Base-by-base conservation (phyloP, 2,113 vertebrate genomes). In the Brachionichthys hirsutus region DNA sequence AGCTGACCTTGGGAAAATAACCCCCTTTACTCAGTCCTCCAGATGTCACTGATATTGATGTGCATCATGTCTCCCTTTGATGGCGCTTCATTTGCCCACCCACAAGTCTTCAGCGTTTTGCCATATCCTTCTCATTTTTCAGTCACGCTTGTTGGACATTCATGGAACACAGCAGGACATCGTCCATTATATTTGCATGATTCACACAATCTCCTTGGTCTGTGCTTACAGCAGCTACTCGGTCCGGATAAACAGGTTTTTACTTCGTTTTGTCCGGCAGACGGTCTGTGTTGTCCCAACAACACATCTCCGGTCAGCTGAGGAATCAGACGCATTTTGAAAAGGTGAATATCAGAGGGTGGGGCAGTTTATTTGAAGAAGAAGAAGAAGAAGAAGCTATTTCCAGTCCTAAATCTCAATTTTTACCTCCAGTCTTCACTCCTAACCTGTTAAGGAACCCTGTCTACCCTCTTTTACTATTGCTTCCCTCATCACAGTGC, bases 1-100 rank as follows among this genome's bases (percentile, higher is more conserved):
- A 34, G 43, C 54, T 77, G 85, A 89, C 89, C 87, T 90, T 89
- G 89, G 83, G 62, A 62, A 82, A 85, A 80, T 61, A 67, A 74
- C 70, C 71, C 47, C 62, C 66, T 83, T 62, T 30, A 30, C 77
- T 73, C 45, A n/a, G 76, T 74, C 79, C 61, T 78, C 55, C 71
- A 75, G 77, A 82, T 85, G 80, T 87, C 82, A 78, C 70, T 44
- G 64, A 38, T 64, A 65, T 75, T 73, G 75, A 82, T 82, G 71
- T 77, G 85, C 68, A 67, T 74, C 35, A 44, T 47, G 71, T 59
- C 51, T 80, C 51, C 44, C 61, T 60, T 22, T 84, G n/a, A 60
- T 65, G 67, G 64, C 62, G 57, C 62, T 72, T 57, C 40, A 44
- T 36, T 70, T 22, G 51, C 65, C 30, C 11, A 1, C 45, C 53